phyloP scores from a whole-genome alignment of 2,888 invertebrate genomes.

The Prenolepis imparis region DNA sequence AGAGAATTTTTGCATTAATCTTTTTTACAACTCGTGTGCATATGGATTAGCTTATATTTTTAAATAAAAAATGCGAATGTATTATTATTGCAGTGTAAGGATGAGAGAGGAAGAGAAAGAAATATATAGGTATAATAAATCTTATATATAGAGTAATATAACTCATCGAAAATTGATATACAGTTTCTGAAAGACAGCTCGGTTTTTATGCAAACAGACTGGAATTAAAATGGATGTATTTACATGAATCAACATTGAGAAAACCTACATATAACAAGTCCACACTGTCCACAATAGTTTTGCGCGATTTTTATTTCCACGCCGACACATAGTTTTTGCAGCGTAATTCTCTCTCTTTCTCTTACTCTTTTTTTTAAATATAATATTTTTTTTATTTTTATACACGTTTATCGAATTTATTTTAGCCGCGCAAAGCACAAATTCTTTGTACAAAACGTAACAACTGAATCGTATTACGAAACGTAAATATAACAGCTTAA shows the following conservation, averaged over 20 bases:
- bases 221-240: constrained; percentile 41
- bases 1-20: background rate
- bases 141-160: background rate
- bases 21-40: background rate
- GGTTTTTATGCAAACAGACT: constrained; percentile 9
- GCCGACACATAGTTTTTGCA: constrained; percentile 1
- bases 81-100: background rate
- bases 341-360: background rate
- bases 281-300: constrained; percentile 1
- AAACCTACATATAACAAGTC: constrained; percentile 12
- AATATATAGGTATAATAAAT: background rate
- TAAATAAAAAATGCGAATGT: background rate
- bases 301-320: constrained; percentile 30
- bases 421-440: constrained; percentile 23
- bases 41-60: background rate
- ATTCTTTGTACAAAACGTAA: constrained; percentile 16
- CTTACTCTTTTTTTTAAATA: background rate
- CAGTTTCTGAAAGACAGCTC: constrained; percentile 8
- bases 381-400: background rate
- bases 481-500: constrained; percentile 33
- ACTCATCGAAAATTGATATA: constrained; percentile 32
- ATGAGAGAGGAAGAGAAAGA: background rate
- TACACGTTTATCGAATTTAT: constrained; percentile 23
- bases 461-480: constrained; percentile 9
- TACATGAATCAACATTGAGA: constrained; percentile 29